These are phyloP conservation scores for Sorex fumeus DNA, from an alignment of 2,113 vertebrate species.

Conservation along the genomic window DNA sequence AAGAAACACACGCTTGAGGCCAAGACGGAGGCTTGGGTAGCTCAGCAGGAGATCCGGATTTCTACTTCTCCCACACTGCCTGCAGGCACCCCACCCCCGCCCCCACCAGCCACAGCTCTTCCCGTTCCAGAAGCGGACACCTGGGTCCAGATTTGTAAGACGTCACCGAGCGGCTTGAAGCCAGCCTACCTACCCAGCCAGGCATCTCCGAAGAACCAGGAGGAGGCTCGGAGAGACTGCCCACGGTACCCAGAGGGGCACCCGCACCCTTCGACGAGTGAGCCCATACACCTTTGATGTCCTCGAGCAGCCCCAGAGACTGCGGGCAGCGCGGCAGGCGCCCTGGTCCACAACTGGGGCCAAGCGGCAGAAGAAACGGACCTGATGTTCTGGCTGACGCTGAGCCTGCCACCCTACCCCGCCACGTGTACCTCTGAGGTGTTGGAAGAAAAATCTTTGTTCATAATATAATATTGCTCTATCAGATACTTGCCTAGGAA, in stretches of 20 bases:
- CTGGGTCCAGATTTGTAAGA: conserved; percentile 95
- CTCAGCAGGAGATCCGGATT: conserved; percentile 94
- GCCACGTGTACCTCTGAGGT: conserved; percentile 90
- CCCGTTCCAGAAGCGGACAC: conserved; percentile 90
- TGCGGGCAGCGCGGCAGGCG: conserved; percentile 79
- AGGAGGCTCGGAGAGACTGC: conserved; percentile 88
- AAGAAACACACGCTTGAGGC: conserved; percentile 96
- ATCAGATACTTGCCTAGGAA: background rate
- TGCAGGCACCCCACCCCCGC: conserved; percentile 93
- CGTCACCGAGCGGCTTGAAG: conserved; percentile 91
- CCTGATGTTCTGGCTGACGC: conserved; percentile 95
- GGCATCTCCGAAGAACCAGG: conserved; percentile 90
- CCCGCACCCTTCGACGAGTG: conserved; percentile 90
- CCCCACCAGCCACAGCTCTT: conserved; percentile 89
- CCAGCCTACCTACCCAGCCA: conserved; percentile 91
- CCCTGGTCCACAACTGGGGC: conserved; percentile 88
- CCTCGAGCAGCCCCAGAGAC: conserved; percentile 92
- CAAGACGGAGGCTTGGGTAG: conserved; percentile 91
- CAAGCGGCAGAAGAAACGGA: conserved; percentile 94
- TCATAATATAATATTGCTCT: background rate
- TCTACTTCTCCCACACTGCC: conserved; percentile 94
- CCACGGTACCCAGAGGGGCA: conserved; percentile 90
- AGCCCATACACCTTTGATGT: conserved; percentile 95
- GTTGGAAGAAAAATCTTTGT: conserved; percentile 90
- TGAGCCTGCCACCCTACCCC: conserved; percentile 89